Percentiles rank a stretch among this genome's conserved stretches.
These are phyloP conservation scores for Thaumatotibia leucotreta DNA, from an alignment of 1,140 invertebrate species.

Conservation along the genomic window DNA sequence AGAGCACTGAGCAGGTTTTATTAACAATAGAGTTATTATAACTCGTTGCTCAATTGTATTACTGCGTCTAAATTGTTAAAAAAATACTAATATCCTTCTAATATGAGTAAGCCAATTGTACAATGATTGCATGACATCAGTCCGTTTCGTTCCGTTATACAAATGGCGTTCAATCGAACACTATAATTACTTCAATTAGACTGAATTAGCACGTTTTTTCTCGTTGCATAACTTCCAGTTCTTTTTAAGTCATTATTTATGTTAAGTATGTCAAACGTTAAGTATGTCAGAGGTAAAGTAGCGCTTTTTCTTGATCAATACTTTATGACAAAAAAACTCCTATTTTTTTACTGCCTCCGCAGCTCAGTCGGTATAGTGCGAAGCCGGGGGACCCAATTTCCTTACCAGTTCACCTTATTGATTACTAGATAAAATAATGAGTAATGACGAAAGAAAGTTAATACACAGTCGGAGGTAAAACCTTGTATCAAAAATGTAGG, in stretches of 20 bases:
- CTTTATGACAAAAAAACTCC: no score
- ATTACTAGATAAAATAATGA: no score
- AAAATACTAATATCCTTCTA: background rate
- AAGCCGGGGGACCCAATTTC: no score
- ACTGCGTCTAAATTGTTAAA: background rate
- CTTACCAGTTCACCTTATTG: no score
- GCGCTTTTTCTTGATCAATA: no score
- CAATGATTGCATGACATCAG: background rate
- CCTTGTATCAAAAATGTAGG: no score
- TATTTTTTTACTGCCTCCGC: no score
- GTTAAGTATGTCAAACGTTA: background rate
- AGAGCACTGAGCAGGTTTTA: background rate
- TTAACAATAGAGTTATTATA: background rate
- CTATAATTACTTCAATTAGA: conserved; percentile 1
- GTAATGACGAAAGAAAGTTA: no score
- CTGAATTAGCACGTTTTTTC: conserved; percentile 7
- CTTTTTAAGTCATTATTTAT: background rate
- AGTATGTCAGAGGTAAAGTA: background rate
- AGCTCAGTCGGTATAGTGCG: no score
- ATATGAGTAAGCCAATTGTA: background rate
- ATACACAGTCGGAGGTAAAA: no score
- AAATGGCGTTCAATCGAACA: conserved; percentile 6
- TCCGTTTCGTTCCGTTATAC: background rate
- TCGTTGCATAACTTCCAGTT: conserved; percentile 2
- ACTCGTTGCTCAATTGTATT: background rate